These are phyloP conservation scores for Gymnodraco acuticeps DNA, from an alignment of 2,797 vertebrate species.

Conservation along the genomic window DNA sequence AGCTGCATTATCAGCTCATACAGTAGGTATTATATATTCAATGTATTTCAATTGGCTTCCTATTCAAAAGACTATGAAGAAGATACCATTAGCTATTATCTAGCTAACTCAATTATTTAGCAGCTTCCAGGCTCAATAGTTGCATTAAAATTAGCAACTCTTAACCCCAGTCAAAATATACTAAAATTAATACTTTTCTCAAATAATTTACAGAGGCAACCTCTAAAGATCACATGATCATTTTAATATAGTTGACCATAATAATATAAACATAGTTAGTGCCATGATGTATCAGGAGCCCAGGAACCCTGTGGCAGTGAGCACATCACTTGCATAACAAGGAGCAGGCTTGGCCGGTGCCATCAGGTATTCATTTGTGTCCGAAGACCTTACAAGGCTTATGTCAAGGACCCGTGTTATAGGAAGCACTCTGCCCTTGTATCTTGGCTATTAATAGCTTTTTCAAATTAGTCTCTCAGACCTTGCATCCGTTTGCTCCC, in stretches of 20 bases:
- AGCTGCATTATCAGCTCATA: slow-evolving; percentile 9
- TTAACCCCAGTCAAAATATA: neutral
- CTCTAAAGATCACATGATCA: neutral
- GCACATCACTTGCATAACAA: slow-evolving; percentile 58
- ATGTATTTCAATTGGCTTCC: neutral
- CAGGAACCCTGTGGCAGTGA: slow-evolving; percentile 32
- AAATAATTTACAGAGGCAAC: neutral
- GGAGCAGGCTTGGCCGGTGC: slow-evolving; percentile 45
- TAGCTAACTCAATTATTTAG: slow-evolving; percentile 1
- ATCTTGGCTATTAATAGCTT: slow-evolving; percentile 67
- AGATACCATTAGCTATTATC: slow-evolving; percentile 1
- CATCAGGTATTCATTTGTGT: slow-evolving; percentile 74
- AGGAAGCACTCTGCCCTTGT: slow-evolving; percentile 54
- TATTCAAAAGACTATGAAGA: neutral
- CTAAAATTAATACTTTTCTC: no score
- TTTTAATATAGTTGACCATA: no score
- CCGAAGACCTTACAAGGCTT: slow-evolving; percentile 70
- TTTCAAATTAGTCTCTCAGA: slow-evolving; percentile 62
- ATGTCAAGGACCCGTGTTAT: slow-evolving; percentile 68
- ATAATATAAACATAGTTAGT: neutral
- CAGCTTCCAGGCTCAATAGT: neutral
- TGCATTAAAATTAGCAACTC: neutral
- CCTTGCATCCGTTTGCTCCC: slow-evolving; percentile 42
- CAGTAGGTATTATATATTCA: neutral
- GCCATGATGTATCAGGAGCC: slow-evolving; percentile 32